Evolutionary conservation across 2,888 invertebrate genomes (phyloP).

Genomic region (Ferdinandea cuprea): DNA sequence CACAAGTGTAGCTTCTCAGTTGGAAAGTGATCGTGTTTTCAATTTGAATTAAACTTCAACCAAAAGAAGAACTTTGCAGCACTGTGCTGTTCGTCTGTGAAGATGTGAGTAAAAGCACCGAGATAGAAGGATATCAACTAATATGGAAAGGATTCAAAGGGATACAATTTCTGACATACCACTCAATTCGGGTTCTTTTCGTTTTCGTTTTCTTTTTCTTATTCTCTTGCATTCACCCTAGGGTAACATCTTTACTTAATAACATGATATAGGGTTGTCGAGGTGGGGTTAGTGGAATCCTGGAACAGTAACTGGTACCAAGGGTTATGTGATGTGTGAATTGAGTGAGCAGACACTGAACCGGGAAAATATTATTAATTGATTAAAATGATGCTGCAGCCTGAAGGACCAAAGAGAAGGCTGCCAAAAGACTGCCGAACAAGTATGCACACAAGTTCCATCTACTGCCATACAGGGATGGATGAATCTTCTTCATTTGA

Average conservation of each 20-base stretch:
- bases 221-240: slow-evolving; percentile 65
- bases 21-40: slow-evolving; percentile 74
- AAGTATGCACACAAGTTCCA: slow-evolving; percentile 19
- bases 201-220: slow-evolving; percentile 11
- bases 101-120: slow-evolving; percentile 25
- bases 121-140: slow-evolving; percentile 67
- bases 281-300: slow-evolving; percentile 1
- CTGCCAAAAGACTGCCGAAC: slow-evolving; percentile 8
- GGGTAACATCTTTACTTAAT: slow-evolving; percentile 68
- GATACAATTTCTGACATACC: slow-evolving; percentile 51
- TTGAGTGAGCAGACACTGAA: slow-evolving; percentile 49
- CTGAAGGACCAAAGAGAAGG: slow-evolving; percentile 16
- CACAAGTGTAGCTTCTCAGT: slow-evolving; percentile 70
- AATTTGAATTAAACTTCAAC: slow-evolving; percentile 74
- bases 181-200: slow-evolving; percentile 64
- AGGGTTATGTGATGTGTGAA: slow-evolving; percentile 61
- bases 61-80: slow-evolving; percentile 24
- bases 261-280: slow-evolving; percentile 15
- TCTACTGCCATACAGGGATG: neutral
- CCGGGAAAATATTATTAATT: slow-evolving; percentile 67
- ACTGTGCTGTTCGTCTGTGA: neutral
- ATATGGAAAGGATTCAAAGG: slow-evolving; percentile 67
- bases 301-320: neutral
- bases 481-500: neutral
- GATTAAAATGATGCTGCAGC: slow-evolving; percentile 60